Evolutionary conservation across 2,113 vertebrate species (phyloP), one percentile per base, ranked within the genome.

Genomic region (Phycodurus eques): DNA sequence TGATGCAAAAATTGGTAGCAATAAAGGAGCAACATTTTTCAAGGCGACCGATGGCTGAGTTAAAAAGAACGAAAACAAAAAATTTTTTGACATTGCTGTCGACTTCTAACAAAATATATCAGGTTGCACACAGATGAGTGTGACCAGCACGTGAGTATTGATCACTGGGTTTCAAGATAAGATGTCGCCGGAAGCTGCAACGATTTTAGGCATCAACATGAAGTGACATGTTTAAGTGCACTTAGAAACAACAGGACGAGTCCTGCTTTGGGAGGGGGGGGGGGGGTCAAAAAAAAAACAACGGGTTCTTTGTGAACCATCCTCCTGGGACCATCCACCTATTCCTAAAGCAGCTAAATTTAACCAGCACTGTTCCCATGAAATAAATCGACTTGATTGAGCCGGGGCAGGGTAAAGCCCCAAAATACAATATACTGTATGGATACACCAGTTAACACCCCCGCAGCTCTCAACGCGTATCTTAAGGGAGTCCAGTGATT

Each of bases 161-260:
- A 69, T 77, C 44, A 2, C 61, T 15, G 9, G 19, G 69, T 14
- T 14, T 13, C 15, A 4, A 63, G 49, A 80, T 70, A 77, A 64
- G 49, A 77, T 20, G 31, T 47, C 51, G n/a, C 42, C 22, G 22
- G 35, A 4, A 7, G 51, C 53, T 69, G 42, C 59, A 39, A 73
- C 44, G 74, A 74, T 82, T 88, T 84, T 86, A 22, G 85, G 83
- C 79, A 78, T 81, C 59, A 31, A 46, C 6, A 66, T 31, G 12
- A 66, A 64, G 5, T 43, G 62, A 66, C 64, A 66, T 31, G 22
- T 66, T 46, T 64, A 84, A 80, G 79, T 78, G 83, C 81, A 27
- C 64, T 71, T 72, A 72, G 69, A 42, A 57, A 76, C 11, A 71
- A 75, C 59, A 65, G 66, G 67, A 63, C 2, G 8, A 61, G 35